Conservation (phyloP, 2,888 invertebrate species). For the Eledone cirrhosa region DNA sequence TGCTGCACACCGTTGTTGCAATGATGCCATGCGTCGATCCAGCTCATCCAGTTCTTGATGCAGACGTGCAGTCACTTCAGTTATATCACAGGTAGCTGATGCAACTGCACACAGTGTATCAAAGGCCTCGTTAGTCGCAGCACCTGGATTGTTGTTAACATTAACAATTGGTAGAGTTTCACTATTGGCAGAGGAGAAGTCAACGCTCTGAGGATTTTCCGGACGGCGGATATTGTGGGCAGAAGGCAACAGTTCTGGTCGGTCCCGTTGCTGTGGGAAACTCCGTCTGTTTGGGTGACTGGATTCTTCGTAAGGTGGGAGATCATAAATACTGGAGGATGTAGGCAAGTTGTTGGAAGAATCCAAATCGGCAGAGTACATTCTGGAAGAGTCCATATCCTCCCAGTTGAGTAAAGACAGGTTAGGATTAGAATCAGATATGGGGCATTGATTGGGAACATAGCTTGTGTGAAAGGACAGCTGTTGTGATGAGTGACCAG, state of each 20-base stretch:
- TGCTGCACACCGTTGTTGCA: constrained; percentile 23
- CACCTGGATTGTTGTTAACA: constrained; percentile 23
- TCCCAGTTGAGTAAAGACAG: constrained; percentile 10
- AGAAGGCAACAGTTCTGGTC: too few species aligned
- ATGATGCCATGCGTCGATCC: constrained; percentile 13
- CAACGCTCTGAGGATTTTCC: too few species aligned
- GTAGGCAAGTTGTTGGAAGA: background rate
- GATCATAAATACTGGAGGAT: constrained; percentile 1
- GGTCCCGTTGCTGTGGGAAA: too few species aligned
- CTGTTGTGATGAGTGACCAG: background rate
- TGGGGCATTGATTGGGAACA: background rate
- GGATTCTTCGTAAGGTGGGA: constrained; percentile 5
- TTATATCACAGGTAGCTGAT: constrained; percentile 25
- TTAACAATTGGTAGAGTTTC: background rate
- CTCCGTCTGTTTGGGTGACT: too few species aligned
- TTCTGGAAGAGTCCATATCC: constrained; percentile 13
- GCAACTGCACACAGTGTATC: constrained; percentile 29
- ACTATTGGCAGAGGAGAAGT: too few species aligned
- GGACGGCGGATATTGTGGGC: too few species aligned
- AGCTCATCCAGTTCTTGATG: constrained; percentile 26
- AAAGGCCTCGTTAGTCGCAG: constrained; percentile 25
- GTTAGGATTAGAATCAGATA: background rate
- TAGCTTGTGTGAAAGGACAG: background rate
- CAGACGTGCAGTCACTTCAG: constrained; percentile 29
- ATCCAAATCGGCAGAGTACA: constrained; percentile 2